Evolutionary conservation across 2,113 vertebrate genomes (phyloP), one percentile per base, ranked within the genome.

Genomic region (Pleuronectes platessa): DNA sequence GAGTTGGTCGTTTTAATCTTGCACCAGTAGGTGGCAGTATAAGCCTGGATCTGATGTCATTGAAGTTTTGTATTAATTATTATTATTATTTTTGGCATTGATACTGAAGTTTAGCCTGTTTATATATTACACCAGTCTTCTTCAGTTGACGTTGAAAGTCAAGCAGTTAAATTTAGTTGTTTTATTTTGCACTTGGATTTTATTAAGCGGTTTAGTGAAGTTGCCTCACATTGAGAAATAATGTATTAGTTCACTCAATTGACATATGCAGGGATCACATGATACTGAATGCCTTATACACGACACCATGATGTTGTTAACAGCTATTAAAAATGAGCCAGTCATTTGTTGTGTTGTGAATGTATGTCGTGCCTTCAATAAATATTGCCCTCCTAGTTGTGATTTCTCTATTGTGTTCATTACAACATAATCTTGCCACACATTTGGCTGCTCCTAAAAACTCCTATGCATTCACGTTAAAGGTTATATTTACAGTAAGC

Each of bases 361-460:
- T 90, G 83, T 88, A 89, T 84, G 75, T 83, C 69, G 82, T 92
- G 91, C 86, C 89, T 90, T 92, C 63, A 92, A 82, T 90, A 90
- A 91, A 92, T 67, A 75, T 71, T 84, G 73, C 61, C 64, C 61
- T 73, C 5, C 66, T 70, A 11, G 27, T 31, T 61, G 18, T 51
- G 20, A 24, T 23, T 53, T 68, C 26, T 68, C 35, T 15, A 51
- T 21, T 67, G 64, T 74, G 20, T 65, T 55, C 40, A 63, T 53
- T 18, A 79, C 7, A 68, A 58, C 40, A 63, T 71, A 23, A 74
- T 9, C n/a, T 47, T 63, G 47, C 55, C 68, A 61, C 49, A 78
- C 45, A 66, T 67, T 65, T 56, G 9, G 15, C 61, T 67, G 23
- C 61, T 60, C 7, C 15, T 21, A 82, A 11, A 54, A 14, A 20